phyloP scores from a whole-genome alignment of 2,113 vertebrate genomes.

The Odontophorus gujanensis region DNA sequence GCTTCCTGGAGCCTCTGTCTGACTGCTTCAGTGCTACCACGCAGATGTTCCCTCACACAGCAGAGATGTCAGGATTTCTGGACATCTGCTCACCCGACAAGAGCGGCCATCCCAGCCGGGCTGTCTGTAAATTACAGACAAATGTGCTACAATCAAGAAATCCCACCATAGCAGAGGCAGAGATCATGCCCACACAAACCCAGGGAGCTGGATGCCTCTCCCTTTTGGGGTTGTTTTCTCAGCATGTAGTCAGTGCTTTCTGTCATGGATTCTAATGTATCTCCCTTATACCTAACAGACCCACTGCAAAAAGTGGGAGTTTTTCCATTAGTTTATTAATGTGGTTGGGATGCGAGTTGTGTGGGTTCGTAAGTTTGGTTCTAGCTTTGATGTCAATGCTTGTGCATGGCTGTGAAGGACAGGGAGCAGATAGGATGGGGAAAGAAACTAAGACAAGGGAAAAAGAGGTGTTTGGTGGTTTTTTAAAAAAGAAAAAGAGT shows the following conservation, averaged over 20 bases:
- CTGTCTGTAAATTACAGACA: slow-evolving; percentile 18
- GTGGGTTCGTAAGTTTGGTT: not conserved
- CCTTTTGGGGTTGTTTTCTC: not conserved
- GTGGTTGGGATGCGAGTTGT: not conserved
- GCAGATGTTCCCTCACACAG: slow-evolving; percentile 1
- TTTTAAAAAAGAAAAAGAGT: not conserved
- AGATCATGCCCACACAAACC: not conserved
- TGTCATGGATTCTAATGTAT: not conserved
- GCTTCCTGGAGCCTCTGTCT: not conserved
- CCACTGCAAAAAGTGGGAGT: not conserved
- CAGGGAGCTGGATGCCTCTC: not conserved
- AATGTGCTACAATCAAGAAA: not conserved
- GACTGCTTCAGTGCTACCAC: not conserved
- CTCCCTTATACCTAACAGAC: not conserved
- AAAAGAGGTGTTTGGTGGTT: not conserved
- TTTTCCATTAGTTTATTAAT: not conserved
- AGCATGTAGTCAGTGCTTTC: not conserved
- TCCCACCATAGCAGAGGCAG: rapidly evolving
- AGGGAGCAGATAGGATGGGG: not conserved
- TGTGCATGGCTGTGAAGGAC: not conserved
- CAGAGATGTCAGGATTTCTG: slow-evolving; percentile 26
- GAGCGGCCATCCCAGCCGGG: not conserved
- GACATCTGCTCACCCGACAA: slow-evolving; percentile 44
- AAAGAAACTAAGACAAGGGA: not conserved
- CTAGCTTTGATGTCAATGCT: not conserved